Base-by-base conservation (phyloP, 2,888 invertebrate species). In the Bombylius major region DNA sequence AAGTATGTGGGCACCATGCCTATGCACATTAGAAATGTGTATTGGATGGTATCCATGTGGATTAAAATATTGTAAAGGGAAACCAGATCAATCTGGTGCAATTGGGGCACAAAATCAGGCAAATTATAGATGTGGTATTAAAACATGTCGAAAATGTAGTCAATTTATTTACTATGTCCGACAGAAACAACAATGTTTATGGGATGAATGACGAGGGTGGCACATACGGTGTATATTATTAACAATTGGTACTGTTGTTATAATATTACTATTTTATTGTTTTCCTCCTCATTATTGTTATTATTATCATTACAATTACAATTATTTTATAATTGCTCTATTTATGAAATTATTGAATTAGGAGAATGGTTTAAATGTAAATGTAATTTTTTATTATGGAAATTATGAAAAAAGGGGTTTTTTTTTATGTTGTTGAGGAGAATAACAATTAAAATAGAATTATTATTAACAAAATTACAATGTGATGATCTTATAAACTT, bases 21-120 rank as follows among this genome's bases (percentile, higher is more conserved):
- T 86, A 54, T 94, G 94, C 71, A 86, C 86, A 55, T 78, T 93
- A 64, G 89, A 93, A 78, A 82, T 86, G 60, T 93, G 93, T 72
- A 86, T 95, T 54, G 92, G 92, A 54, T 96, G 95, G 95, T 96
- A 93, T 74, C 95, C 96, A 0, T 96, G 95, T 72, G 93, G 92
- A 32, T 78, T 96, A 48, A 95, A 95, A 70, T 96, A 93, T 76
- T 96, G 96, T 76, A 89, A 91, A 67, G 87, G 87, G 49, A 87
- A 87, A 71, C 82, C 83, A 49, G 80, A 81, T 62, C 64, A 64
- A 57, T 59, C 60, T 32, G 60, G 58, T 47, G 62, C 75, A 52
- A 73, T 73, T 62, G 73, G 71, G 50, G 70, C 74, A 31, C 79
- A 79, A 62, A 82, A 80, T 54, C 58, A 61, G 55, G 70, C 83